These are phyloP conservation scores for Penaeus monodon DNA, from an alignment of 2,888 invertebrate species.

Conservation along the genomic window DNA sequence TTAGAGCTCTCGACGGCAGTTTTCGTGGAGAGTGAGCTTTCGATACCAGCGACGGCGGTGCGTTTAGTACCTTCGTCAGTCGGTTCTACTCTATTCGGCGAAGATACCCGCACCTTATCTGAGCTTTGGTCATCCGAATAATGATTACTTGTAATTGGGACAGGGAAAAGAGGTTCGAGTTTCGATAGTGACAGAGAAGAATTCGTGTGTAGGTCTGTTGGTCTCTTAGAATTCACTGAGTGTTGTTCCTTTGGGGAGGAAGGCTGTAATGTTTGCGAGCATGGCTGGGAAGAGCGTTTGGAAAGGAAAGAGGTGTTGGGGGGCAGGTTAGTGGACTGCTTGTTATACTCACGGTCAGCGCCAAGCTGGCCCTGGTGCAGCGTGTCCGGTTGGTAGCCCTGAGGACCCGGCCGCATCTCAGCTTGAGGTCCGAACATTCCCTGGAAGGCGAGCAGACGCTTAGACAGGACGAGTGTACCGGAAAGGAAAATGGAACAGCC, in stretches of 20 bases:
- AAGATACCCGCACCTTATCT: not conserved
- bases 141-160: constrained; percentile 37
- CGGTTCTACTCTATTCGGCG: constrained; percentile 47
- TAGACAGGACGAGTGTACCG: constrained; percentile 1
- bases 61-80: constrained; percentile 29
- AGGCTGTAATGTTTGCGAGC: constrained; percentile 43
- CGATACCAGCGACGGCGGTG: constrained; percentile 12
- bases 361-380: constrained; percentile 46
- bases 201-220: constrained; percentile 44
- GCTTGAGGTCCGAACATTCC: constrained; percentile 51
- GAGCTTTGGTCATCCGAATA: constrained; percentile 22
- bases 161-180: constrained; percentile 43
- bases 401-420: constrained; percentile 44
- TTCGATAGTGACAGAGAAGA: constrained; percentile 48
- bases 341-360: constrained; percentile 58
- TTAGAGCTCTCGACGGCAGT: constrained; percentile 3
- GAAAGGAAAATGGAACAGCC: too few relatives aligned
- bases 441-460: constrained; percentile 42
- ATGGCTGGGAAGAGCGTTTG: constrained; percentile 53
- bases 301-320: constrained; percentile 55
- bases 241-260: constrained; percentile 47
- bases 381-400: constrained; percentile 45
- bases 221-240: constrained; percentile 32
- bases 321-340: constrained; percentile 43
- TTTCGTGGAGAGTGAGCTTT: constrained; percentile 7